Conservation (phyloP, 2,797 vertebrate genomes). For the Rallus crepitans region DNA sequence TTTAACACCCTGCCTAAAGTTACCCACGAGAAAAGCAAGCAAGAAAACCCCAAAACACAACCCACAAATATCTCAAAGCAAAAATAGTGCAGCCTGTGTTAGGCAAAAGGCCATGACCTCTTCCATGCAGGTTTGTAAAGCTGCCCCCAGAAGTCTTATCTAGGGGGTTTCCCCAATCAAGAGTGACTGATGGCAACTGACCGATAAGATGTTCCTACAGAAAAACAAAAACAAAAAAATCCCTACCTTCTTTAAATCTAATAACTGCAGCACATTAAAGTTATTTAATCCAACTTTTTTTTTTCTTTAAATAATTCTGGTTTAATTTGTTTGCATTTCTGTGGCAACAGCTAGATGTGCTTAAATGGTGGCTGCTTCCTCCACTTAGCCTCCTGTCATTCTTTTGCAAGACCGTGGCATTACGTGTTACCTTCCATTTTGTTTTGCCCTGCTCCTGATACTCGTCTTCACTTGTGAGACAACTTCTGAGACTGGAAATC, state of each 20-base stretch:
- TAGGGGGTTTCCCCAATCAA: accelerated
- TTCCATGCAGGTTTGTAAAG: background rate
- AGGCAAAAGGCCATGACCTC: background rate
- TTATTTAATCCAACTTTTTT: background rate
- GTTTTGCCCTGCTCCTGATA: background rate
- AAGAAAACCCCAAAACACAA: accelerated
- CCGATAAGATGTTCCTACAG: background rate
- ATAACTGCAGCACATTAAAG: background rate
- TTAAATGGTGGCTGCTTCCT: background rate
- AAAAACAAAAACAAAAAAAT: background rate
- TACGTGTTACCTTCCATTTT: background rate
- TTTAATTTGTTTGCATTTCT: background rate
- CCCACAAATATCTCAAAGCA: background rate
- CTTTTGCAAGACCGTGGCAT: background rate
- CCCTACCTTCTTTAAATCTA: background rate
- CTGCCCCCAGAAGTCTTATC: background rate
- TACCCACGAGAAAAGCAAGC: background rate
- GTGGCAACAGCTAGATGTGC: background rate
- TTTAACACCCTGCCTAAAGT: background rate
- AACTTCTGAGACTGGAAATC: background rate
- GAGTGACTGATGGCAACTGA: background rate
- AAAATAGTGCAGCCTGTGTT: background rate
- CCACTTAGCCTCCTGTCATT: background rate
- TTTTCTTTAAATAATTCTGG: background rate
- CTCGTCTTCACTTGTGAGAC: background rate